Conservation (phyloP, 2,113 vertebrate species). For the Fregetta grallaria region DNA sequence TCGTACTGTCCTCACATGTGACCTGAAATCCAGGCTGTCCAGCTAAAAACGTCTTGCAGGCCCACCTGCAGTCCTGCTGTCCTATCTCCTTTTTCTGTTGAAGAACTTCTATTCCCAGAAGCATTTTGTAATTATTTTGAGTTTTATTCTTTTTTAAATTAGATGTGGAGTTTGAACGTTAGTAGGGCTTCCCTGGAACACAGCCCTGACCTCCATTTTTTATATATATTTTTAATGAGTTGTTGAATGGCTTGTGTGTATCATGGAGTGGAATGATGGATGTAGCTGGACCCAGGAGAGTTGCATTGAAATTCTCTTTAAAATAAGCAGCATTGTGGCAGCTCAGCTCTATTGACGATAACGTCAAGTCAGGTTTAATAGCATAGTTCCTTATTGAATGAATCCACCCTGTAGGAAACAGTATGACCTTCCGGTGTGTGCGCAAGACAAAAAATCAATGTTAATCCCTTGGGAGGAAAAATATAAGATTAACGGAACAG, state of each 20-base stretch:
- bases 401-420: constrained; percentile 33
- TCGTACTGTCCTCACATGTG: background rate
- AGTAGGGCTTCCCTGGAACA: background rate
- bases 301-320: background rate
- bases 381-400: constrained; percentile 35
- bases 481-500: constrained; percentile 12
- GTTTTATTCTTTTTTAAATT: background rate
- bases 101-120: background rate
- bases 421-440: constrained; percentile 33
- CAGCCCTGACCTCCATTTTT: background rate
- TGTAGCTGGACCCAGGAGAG: constrained; percentile 3
- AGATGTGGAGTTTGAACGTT: background rate
- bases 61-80: background rate
- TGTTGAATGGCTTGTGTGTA: background rate
- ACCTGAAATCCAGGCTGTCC: background rate
- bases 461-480: constrained; percentile 20
- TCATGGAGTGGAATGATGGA: background rate
- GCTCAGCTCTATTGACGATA: constrained; percentile 5
- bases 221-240: constrained; percentile 29
- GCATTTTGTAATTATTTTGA: background rate
- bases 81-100: background rate
- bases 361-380: constrained; percentile 6
- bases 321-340: background rate
- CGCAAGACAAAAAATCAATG: constrained; percentile 8
- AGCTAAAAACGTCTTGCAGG: background rate